Conservation (phyloP, 2,113 vertebrate genomes). For the Centropus unirufus region DNA sequence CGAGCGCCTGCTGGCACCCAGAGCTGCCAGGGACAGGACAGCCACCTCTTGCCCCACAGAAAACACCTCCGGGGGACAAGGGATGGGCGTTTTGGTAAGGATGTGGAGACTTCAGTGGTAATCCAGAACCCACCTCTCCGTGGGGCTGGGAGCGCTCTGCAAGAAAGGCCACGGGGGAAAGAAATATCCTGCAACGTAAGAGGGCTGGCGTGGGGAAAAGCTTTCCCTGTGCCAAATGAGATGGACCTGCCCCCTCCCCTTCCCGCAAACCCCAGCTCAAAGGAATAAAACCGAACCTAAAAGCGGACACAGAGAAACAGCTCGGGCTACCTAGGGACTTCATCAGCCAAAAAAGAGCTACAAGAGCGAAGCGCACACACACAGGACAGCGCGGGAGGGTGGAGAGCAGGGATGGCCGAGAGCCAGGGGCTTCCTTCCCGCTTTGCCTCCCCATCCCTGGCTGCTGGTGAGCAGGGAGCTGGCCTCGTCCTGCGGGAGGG, state of each 20-base stretch:
- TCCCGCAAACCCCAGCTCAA: neutral
- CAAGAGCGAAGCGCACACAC: constrained; percentile 51
- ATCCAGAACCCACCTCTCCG: constrained; percentile 36
- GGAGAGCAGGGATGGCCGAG: neutral
- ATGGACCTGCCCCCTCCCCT: neutral
- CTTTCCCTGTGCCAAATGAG: neutral
- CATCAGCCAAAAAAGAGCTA: constrained; percentile 57
- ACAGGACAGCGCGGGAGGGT: constrained; percentile 1
- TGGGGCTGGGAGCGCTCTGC: neutral
- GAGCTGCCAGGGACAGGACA: neutral
- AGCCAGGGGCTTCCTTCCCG: neutral
- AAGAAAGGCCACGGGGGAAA: constrained; percentile 61
- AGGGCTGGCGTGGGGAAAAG: neutral
- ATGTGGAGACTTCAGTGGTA: constrained; percentile 32
- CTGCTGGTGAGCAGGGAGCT: neutral
- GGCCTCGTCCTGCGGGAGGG: neutral
- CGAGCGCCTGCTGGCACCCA: neutral
- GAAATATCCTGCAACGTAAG: constrained; percentile 14
- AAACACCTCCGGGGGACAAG: neutral
- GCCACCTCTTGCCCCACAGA: neutral
- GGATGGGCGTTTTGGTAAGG: neutral
- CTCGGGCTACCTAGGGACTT: constrained; percentile 53
- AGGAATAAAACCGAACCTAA: constrained; percentile 47
- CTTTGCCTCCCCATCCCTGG: neutral
- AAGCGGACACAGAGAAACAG: constrained; percentile 28